Evolutionary conservation across 2,888 invertebrate species (phyloP).

Genomic region (Napeogenes inachia): DNA sequence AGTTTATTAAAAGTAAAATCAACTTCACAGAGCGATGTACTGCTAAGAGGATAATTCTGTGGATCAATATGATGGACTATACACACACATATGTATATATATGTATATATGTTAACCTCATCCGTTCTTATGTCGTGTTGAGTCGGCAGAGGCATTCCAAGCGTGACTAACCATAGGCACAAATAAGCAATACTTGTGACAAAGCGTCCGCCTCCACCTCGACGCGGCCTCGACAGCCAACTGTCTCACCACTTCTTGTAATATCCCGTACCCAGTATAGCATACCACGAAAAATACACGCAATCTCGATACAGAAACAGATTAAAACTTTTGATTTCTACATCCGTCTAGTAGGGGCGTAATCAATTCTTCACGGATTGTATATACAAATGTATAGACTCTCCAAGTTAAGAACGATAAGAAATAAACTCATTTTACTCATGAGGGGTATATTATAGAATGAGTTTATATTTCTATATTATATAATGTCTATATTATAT

Average conservation of each 20-base stretch:
- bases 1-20: constrained; percentile 4
- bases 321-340: not conserved
- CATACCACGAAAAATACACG: not conserved
- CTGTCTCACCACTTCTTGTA: constrained; percentile 60
- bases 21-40: not conserved
- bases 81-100: constrained; percentile 9
- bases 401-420: not conserved
- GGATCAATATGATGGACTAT: constrained; percentile 9
- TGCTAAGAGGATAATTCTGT: constrained; percentile 16
- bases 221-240: constrained; percentile 56
- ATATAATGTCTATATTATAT: too few relatives aligned
- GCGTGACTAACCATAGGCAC: constrained; percentile 63
- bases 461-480: too few relatives aligned
- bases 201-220: constrained; percentile 66
- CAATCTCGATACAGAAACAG: not conserved
- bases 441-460: not conserved
- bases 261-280: constrained; percentile 52
- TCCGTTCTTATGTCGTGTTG: constrained; percentile 47
- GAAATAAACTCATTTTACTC: not conserved
- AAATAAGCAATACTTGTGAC: constrained; percentile 45
- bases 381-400: not conserved
- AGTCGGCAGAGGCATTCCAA: constrained; percentile 60
- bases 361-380: constrained; percentile 6
- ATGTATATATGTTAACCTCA: constrained; percentile 18
- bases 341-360: not conserved